phyloP scores from a whole-genome alignment of 64 coral and sea anemone genomes.

The Cladopsammia gracilis region DNA sequence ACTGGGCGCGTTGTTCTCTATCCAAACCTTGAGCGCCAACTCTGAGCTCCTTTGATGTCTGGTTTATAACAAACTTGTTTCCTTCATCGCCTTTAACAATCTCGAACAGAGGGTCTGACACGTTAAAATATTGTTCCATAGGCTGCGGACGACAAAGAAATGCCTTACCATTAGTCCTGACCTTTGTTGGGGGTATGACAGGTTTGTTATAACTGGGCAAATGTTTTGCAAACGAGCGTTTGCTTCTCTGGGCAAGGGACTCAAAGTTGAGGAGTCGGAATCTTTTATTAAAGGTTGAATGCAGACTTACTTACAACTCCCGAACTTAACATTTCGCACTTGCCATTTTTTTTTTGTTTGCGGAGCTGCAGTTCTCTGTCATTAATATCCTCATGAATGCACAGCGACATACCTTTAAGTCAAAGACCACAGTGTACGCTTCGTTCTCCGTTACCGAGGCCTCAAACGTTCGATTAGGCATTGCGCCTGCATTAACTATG shows the following conservation, averaged over 20 bases:
- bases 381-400: too few relatives aligned
- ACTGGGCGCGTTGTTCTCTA: slow-evolving; percentile 37
- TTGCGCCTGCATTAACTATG: slow-evolving; percentile 57
- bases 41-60: slow-evolving; percentile 48
- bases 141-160: slow-evolving; percentile 7
- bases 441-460: slow-evolving; percentile 61
- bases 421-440: slow-evolving; percentile 29
- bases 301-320: too few relatives aligned
- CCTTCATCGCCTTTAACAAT: slow-evolving; percentile 45
- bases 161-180: not conserved
- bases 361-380: too few relatives aligned
- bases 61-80: slow-evolving; percentile 52
- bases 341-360: too few relatives aligned
- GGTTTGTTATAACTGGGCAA: too few relatives aligned
- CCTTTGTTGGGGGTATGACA: too few relatives aligned
- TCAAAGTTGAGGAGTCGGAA: too few relatives aligned
- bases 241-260: too few relatives aligned
- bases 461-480: slow-evolving; percentile 58
- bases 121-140: slow-evolving; percentile 62
- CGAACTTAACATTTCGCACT: too few relatives aligned
- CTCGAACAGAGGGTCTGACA: slow-evolving; percentile 41
- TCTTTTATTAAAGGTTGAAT: too few relatives aligned
- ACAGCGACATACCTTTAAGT: slow-evolving; percentile 23
- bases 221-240: too few relatives aligned
- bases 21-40: slow-evolving; percentile 61